phyloP scores from a whole-genome alignment of 2,888 invertebrate species.

The Heliconius aoede region DNA sequence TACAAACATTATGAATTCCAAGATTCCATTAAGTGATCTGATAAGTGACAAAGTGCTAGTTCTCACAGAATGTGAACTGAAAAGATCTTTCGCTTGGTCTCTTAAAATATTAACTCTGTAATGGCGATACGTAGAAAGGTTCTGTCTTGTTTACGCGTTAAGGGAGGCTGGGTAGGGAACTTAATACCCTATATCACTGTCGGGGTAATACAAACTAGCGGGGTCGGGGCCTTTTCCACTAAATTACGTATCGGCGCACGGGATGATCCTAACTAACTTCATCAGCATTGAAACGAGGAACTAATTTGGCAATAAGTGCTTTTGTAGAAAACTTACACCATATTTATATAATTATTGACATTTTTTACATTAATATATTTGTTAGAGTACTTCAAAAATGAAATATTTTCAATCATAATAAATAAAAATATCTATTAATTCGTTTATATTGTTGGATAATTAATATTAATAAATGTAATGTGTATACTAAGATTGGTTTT shows the following conservation, averaged over 20 bases:
- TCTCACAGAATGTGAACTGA: constrained; percentile 74
- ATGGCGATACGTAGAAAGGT: constrained; percentile 81
- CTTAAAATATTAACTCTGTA: constrained; percentile 81
- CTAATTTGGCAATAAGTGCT: constrained; percentile 61
- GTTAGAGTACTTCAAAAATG: background rate
- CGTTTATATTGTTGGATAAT: too few species aligned
- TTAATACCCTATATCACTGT: constrained; percentile 84
- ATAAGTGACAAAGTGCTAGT: constrained; percentile 29
- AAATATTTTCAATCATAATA: too few species aligned
- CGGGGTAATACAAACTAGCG: constrained; percentile 81
- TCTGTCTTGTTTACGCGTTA: constrained; percentile 82
- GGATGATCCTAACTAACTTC: constrained; percentile 78
- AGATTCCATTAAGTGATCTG: background rate
- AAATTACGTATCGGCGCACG: constrained; percentile 81
- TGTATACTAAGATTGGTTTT: too few species aligned
- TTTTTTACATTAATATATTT: too few species aligned
- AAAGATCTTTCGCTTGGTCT: constrained; percentile 74
- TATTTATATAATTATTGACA: background rate
- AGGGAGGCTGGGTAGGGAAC: constrained; percentile 80
- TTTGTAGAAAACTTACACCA: constrained; percentile 13
- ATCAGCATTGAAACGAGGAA: constrained; percentile 69
- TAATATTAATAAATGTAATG: too few species aligned
- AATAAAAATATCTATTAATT: too few species aligned
- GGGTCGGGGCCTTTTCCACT: constrained; percentile 83
- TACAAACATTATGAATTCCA: background rate